Evolutionary conservation across 2,797 vertebrate genomes (phyloP).

Genomic region (Oophaga sylvatica): DNA sequence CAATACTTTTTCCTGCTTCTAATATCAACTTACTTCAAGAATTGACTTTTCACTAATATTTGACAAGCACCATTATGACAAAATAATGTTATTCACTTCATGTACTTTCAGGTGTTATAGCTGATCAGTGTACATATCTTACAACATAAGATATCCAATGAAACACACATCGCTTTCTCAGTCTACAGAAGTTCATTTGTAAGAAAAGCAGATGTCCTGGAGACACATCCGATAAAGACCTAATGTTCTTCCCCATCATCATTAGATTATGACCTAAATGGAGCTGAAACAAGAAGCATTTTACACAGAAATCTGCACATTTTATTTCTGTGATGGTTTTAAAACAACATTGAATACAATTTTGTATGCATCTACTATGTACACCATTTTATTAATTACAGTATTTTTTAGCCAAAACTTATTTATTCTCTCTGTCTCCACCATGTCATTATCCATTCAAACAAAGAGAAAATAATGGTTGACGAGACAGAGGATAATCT

Average conservation of each 20-base stretch:
- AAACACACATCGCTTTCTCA: slow-evolving; percentile 12
- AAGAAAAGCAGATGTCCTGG: slow-evolving; percentile 23
- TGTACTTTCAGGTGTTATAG: not conserved
- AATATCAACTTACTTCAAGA: no score
- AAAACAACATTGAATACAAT: not conserved
- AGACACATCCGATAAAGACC: slow-evolving; percentile 10
- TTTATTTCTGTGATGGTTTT: not conserved
- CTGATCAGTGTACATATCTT: not conserved
- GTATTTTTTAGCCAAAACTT: not conserved
- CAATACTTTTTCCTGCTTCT: no score
- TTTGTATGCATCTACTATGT: not conserved
- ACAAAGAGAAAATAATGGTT: not conserved
- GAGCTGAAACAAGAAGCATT: not conserved
- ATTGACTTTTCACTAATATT: no score
- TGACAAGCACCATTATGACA: no score
- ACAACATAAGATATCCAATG: not conserved
- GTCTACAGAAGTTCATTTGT: not conserved
- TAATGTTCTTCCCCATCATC: not conserved
- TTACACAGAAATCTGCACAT: not conserved
- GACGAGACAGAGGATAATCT: not conserved
- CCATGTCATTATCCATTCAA: not conserved
- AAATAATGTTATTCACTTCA: no score
- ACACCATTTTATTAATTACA: not conserved
- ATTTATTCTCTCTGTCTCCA: not conserved
- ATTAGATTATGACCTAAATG: slow-evolving; percentile 8